Evolutionary conservation across 2,888 invertebrate species (phyloP).

Genomic region (Bursaphelenchus okinawaensis): DNA sequence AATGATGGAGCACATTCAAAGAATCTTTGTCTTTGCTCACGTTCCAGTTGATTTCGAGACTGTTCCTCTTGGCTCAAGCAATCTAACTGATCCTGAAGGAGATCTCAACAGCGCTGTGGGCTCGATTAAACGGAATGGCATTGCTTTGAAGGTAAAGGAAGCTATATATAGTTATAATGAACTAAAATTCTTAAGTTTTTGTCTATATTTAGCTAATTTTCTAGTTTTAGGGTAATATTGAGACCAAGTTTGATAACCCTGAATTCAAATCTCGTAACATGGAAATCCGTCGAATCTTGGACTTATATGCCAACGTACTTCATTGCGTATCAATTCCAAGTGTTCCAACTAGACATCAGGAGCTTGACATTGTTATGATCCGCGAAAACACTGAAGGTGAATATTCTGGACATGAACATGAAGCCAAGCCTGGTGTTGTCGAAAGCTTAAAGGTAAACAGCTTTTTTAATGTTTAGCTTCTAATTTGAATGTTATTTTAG

Average conservation of each 20-base stretch:
- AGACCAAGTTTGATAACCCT: slow-evolving; percentile 80
- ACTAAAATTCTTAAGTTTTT: slow-evolving; percentile 8
- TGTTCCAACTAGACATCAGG: slow-evolving; percentile 69
- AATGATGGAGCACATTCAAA: slow-evolving; percentile 81
- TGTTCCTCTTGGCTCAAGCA: slow-evolving; percentile 67
- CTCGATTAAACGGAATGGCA: slow-evolving; percentile 89
- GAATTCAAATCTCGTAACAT: slow-evolving; percentile 81
- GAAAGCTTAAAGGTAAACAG: slow-evolving; percentile 79
- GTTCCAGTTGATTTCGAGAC: slow-evolving; percentile 91
- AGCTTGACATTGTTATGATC: slow-evolving; percentile 78
- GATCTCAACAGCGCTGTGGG: slow-evolving; percentile 87
- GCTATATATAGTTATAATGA: neutral
- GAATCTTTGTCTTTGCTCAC: slow-evolving; percentile 67
- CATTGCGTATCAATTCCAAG: slow-evolving; percentile 85
- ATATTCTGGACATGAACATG: slow-evolving; percentile 95
- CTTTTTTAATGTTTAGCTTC: slow-evolving; percentile 10
- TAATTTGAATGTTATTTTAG: slow-evolving; percentile 33
- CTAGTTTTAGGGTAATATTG: slow-evolving; percentile 74
- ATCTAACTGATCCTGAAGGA: slow-evolving; percentile 73
- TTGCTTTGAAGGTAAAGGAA: slow-evolving; percentile 68
- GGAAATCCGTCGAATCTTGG: slow-evolving; percentile 75
- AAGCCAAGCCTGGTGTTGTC: slow-evolving; percentile 81
- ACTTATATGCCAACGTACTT: slow-evolving; percentile 84
- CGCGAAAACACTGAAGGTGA: slow-evolving; percentile 98
- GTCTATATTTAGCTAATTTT: slow-evolving; percentile 25